A percentile compares a stretch with the other conserved stretches of the same genome.
Evolutionary conservation across 2,888 invertebrate genomes (phyloP).

Genomic region (Himalopsyche kuldschensis): DNA sequence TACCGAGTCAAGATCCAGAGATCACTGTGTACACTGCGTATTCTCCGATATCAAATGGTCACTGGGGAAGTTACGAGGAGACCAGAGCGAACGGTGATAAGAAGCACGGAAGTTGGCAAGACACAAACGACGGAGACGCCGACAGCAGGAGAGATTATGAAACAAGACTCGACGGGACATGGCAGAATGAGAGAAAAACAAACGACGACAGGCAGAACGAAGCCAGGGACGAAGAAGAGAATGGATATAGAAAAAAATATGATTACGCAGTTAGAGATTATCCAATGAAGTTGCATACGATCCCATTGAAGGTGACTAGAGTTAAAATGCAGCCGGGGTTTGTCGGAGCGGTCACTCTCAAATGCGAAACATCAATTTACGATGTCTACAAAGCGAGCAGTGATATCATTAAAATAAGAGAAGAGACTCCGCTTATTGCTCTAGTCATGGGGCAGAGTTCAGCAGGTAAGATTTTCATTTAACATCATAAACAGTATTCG

Average conservation of each 20-base stretch:
- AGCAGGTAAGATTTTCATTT: constrained; percentile 23
- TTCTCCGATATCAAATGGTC: background rate
- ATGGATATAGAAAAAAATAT: background rate
- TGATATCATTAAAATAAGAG: constrained; percentile 57
- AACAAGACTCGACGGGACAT: background rate
- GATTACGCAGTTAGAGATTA: constrained; percentile 43
- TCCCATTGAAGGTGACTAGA: constrained; percentile 50
- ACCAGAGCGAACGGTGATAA: constrained; percentile 4
- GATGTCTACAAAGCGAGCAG: constrained; percentile 63
- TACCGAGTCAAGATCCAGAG: constrained; percentile 32
- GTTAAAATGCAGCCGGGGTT: constrained; percentile 48
- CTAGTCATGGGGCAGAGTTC: constrained; percentile 56
- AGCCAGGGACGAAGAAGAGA: background rate
- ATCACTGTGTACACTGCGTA: constrained; percentile 33
- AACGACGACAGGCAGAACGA: background rate
- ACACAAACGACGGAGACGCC: background rate
- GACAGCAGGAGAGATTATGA: background rate
- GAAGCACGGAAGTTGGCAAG: background rate
- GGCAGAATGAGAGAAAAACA: background rate
- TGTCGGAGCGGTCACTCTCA: constrained; percentile 56
- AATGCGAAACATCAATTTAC: constrained; percentile 63
- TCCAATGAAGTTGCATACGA: constrained; percentile 47
- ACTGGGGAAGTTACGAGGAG: constrained; percentile 30
- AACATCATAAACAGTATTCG: background rate
- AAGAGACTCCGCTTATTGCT: constrained; percentile 60